Base-by-base conservation (phyloP, 2,888 invertebrate species). In the Stenotaenia linearis region DNA sequence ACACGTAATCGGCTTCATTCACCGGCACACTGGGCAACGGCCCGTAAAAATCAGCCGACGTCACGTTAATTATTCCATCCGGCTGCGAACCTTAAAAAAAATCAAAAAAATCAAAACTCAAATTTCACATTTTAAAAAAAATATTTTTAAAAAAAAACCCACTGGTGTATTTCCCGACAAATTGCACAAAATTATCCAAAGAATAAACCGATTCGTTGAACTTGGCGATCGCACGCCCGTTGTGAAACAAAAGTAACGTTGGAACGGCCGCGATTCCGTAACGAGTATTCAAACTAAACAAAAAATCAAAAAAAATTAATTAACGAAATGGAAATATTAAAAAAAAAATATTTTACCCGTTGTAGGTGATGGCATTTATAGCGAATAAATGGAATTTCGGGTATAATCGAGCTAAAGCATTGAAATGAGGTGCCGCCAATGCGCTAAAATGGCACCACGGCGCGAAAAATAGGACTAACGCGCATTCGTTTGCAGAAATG, bases 211-310 rank as follows among this genome's bases (percentile, higher is more conserved):
- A 91, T 28, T 91, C 92, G 88, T 94, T 96, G 85, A 91, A 95
- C 87, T 94, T 93, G 0, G 92, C 92, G 30, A 94, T 90, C 0
- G 95, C 91, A 82, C 93, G 89, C 0, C 95, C 95, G 86, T 95
- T 96, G 84, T 96, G 95, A 84, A 97, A 94, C 82, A 97, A 89
- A 88, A 96, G 90, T 37, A 96, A 85, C 2, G 95, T 94, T 7
- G 97, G 97, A 50, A 97, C 92, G 21, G 95, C 96, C 9, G 95
- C 92, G 80, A 96, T 93, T 10, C 96, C 96, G 86, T 94, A 95
- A 83, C 95, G 94, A 0, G 95, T 93, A 87, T 95, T 96, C 77
- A 95, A 82, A 9, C 86, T 85, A 40, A n/a, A n/a, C 83, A 77
- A 21, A 56, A 25, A 28, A 28, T 9, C 9, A 77, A 12, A n/a